phyloP scores from a whole-genome alignment of 2,113 vertebrate species.

The Psilopogon haemacephalus region DNA sequence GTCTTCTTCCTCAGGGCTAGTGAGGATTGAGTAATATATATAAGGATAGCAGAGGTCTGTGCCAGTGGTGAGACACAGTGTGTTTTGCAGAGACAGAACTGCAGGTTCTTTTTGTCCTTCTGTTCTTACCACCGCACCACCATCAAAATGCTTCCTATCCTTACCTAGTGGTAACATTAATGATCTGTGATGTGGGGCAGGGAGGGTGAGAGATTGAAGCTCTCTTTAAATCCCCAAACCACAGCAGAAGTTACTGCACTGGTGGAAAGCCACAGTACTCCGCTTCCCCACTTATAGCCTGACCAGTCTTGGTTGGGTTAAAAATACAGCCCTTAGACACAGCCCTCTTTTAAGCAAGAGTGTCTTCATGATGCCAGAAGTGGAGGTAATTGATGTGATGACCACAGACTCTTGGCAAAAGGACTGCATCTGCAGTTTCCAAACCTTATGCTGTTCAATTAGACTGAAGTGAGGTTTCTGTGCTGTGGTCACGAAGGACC shows the following conservation, averaged over 20 bases:
- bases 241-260: background rate
- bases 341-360: background rate
- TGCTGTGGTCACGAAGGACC: background rate
- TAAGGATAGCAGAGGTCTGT: background rate
- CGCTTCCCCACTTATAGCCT: background rate
- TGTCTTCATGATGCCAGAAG: background rate
- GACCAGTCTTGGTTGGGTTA: background rate
- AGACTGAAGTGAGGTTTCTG: conserved; percentile 47
- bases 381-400: conserved; percentile 36
- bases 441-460: conserved; percentile 8
- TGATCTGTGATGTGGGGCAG: conserved; percentile 37
- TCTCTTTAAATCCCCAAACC: conserved; percentile 40
- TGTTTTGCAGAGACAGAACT: background rate
- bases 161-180: background rate
- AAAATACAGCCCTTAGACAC: background rate
- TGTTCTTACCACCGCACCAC: background rate
- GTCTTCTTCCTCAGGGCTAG: background rate
- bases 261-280: background rate
- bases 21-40: rapidly evolving
- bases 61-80: background rate
- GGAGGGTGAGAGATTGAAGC: background rate
- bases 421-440: conserved; percentile 1
- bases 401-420: conserved; percentile 61
- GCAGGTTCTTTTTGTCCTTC: background rate
- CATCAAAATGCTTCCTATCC: background rate